These are phyloP conservation scores for Antitype chi DNA, from an alignment of 2,888 invertebrate genomes.

Conservation along the genomic window DNA sequence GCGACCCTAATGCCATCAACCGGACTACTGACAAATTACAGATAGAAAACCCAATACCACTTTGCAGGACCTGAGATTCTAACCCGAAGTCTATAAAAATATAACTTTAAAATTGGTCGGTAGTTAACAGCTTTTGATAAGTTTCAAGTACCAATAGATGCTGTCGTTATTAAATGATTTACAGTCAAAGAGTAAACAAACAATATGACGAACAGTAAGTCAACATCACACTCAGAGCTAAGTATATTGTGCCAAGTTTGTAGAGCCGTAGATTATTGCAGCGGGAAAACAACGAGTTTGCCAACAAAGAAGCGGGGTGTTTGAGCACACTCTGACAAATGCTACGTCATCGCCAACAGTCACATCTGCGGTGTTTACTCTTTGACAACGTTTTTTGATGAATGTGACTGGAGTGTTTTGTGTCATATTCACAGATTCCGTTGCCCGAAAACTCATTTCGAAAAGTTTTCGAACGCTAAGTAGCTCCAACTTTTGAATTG, in stretches of 20 bases:
- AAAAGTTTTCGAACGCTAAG: conserved; percentile 48
- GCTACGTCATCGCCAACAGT: conserved; percentile 67
- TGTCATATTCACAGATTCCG: conserved; percentile 62
- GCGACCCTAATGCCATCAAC: too few relatives aligned
- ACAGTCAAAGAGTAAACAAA: conserved; percentile 40
- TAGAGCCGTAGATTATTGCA: conserved; percentile 75
- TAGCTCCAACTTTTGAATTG: conserved; percentile 53
- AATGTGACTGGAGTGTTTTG: conserved; percentile 69
- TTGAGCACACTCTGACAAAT: conserved; percentile 75
- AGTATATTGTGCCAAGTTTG: conserved; percentile 74
- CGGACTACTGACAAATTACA: too few relatives aligned
- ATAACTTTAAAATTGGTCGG: neutral
- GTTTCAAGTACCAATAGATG: neutral
- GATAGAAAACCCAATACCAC: too few relatives aligned
- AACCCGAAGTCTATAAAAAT: too few relatives aligned
- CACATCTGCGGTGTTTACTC: conserved; percentile 74
- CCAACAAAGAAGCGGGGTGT: conserved; percentile 79
- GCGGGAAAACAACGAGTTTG: conserved; percentile 72
- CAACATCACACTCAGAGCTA: conserved; percentile 63
- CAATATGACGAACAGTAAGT: conserved; percentile 62
- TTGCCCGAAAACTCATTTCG: conserved; percentile 63
- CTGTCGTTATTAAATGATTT: neutral
- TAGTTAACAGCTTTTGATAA: neutral
- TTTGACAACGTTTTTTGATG: conserved; percentile 74
- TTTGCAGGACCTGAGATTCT: too few relatives aligned